Conservation (phyloP, 2,888 invertebrate species). For the Leptinotarsa haldemani region DNA sequence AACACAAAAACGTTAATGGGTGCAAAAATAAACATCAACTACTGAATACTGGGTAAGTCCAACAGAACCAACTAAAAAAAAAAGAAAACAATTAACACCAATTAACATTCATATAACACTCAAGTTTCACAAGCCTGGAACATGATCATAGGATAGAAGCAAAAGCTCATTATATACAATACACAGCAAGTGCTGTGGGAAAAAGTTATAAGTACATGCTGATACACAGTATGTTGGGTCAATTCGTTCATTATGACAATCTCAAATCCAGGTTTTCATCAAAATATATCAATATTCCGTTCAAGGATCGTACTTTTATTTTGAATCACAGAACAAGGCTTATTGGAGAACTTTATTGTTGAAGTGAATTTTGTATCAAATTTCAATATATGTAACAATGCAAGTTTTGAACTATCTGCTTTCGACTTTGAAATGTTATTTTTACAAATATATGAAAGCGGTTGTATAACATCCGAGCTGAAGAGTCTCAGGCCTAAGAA, state of each 20-base stretch:
- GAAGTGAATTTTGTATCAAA: too few species aligned
- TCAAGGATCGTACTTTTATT: too few species aligned
- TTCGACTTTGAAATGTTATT: too few species aligned
- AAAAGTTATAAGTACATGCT: not conserved
- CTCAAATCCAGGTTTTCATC: too few species aligned
- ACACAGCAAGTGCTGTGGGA: constrained; percentile 5
- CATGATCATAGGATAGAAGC: not conserved
- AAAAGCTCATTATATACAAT: constrained; percentile 6
- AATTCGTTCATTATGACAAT: not conserved
- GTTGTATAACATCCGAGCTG: too few species aligned
- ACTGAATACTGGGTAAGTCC: constrained; percentile 62
- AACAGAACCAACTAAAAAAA: constrained; percentile 62
- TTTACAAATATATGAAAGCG: too few species aligned
- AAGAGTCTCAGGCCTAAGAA: too few species aligned
- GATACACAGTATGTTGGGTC: not conserved
- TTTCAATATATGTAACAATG: too few species aligned
- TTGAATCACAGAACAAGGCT: too few species aligned
- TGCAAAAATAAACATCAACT: constrained; percentile 61
- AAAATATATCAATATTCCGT: too few species aligned
- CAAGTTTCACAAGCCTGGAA: constrained; percentile 9
- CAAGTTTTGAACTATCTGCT: too few species aligned
- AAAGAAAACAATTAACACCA: constrained; percentile 46
- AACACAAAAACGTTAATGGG: constrained; percentile 55
- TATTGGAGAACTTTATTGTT: too few species aligned
- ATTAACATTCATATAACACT: constrained; percentile 32